Conservation (phyloP, 2,113 vertebrate genomes). For the Tenrec ecaudatus region DNA sequence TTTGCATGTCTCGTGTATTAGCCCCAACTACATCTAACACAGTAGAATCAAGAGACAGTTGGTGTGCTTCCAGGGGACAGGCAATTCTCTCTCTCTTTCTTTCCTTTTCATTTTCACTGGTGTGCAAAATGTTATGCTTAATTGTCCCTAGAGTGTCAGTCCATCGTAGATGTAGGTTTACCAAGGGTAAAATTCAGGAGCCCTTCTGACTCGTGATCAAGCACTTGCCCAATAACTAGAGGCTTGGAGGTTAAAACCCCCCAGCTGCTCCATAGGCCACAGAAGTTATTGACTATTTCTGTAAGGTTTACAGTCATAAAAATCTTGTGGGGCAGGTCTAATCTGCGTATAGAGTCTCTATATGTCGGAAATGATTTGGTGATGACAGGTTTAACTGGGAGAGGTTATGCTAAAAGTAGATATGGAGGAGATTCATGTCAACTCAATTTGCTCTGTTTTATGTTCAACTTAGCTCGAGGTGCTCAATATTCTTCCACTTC, state of each 20-base stretch:
- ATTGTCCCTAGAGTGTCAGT: not conserved
- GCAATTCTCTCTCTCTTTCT: not conserved
- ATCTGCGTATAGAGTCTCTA: not conserved
- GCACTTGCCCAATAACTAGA: not conserved
- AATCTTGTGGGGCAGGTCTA: not conserved
- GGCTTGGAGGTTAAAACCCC: not conserved
- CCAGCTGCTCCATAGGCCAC: not conserved
- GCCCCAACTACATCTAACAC: not conserved
- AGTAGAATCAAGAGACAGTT: not conserved
- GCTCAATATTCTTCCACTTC: not conserved
- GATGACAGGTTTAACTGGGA: too few species aligned
- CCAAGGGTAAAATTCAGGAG: not conserved
- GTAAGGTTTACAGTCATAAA: not conserved
- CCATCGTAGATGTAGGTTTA: not conserved
- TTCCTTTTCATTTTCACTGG: constrained; percentile 27
- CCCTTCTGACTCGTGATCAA: not conserved
- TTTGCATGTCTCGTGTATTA: not conserved
- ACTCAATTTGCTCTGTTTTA: not conserved
- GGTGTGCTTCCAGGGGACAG: not conserved
- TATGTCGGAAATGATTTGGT: not conserved
- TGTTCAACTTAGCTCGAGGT: constrained; percentile 14
- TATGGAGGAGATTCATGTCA: too few species aligned
- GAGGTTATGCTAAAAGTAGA: too few species aligned
- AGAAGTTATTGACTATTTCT: not conserved
- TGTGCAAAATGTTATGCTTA: not conserved